Percentiles rank a stretch among this genome's conserved stretches.
These are phyloP conservation scores for Lordiphosa mommai DNA, from an alignment of 1,140 invertebrate species.

Conservation along the genomic window DNA sequence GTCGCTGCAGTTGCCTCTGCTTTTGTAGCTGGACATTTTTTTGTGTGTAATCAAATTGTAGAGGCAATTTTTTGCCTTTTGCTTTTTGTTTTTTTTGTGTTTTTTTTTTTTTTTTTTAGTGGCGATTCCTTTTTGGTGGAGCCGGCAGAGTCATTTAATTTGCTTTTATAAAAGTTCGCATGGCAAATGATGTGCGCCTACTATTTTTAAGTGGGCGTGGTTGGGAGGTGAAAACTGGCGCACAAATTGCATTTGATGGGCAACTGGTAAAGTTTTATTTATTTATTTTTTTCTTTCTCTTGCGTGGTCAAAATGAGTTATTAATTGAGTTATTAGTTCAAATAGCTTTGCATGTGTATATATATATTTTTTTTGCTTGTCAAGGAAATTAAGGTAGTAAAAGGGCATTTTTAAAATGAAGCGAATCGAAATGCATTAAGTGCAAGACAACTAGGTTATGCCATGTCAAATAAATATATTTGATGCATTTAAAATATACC, in stretches of 20 bases:
- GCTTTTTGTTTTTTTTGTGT: conserved; percentile 10
- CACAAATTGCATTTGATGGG: conserved; percentile 46
- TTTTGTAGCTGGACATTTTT: conserved; percentile 36
- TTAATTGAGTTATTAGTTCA: conserved; percentile 69
- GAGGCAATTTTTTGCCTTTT: conserved; percentile 33
- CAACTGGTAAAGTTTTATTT: conserved; percentile 32
- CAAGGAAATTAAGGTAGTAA: no score
- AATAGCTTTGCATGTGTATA: conserved; percentile 26
- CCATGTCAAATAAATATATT: no score
- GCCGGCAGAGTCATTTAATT: conserved; percentile 53
- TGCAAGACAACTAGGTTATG: no score
- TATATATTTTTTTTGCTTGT: no score
- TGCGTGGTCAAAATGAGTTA: conserved; percentile 51
- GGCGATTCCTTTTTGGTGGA: conserved; percentile 12
- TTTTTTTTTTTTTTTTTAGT: no score
- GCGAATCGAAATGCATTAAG: no score
- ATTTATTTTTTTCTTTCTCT: not conserved
- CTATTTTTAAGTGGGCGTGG: conserved; percentile 2
- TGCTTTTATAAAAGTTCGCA: conserved; percentile 46
- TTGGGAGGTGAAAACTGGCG: no score
- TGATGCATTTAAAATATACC: no score
- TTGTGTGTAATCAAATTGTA: conserved; percentile 63
- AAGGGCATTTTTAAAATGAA: no score
- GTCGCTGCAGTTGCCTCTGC: conserved; percentile 42
- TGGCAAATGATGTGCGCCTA: conserved; percentile 41